These are phyloP conservation scores for Euplagia quadripunctaria DNA, from an alignment of 2,888 invertebrate species.

Conservation along the genomic window DNA sequence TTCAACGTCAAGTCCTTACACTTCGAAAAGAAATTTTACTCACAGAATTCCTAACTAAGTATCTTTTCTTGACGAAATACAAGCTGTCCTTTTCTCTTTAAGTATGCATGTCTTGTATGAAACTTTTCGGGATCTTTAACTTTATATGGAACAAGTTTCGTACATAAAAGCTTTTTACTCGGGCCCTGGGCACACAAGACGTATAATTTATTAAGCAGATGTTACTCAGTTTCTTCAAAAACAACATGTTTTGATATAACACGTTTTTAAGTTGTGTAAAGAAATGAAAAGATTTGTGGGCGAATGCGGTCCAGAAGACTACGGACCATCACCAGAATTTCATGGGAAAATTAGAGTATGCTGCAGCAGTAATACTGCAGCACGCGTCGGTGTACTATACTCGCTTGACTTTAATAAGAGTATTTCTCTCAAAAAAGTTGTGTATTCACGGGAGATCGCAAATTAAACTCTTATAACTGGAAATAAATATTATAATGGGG, in stretches of 20 bases:
- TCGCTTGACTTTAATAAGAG: too few relatives aligned
- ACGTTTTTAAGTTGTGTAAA: constrained; percentile 5
- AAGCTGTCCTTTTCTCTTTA: constrained; percentile 18
- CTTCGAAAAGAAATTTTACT: not conserved
- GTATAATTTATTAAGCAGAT: constrained; percentile 34
- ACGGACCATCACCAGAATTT: too few relatives aligned
- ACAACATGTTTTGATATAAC: not conserved
- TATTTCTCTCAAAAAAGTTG: too few relatives aligned
- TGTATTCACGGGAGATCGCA: too few relatives aligned
- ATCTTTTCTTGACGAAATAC: constrained; percentile 2
- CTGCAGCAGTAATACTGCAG: too few relatives aligned
- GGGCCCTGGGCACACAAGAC: constrained; percentile 8
- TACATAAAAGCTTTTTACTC: constrained; percentile 30
- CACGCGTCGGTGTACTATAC: too few relatives aligned
- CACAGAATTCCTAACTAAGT: constrained; percentile 10
- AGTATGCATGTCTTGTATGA: constrained; percentile 32
- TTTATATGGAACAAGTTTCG: constrained; percentile 41
- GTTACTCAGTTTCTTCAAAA: constrained; percentile 22
- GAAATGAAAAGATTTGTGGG: too few relatives aligned
- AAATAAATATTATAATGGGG: too few relatives aligned
- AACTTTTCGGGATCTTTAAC: constrained; percentile 34
- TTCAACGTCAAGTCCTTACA: not conserved
- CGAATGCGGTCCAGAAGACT: too few relatives aligned
- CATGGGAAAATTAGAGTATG: too few relatives aligned
- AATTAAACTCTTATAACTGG: too few relatives aligned